Evolutionary conservation across 2,888 invertebrate genomes (phyloP).

Genomic region (Drosophila mettleri): DNA sequence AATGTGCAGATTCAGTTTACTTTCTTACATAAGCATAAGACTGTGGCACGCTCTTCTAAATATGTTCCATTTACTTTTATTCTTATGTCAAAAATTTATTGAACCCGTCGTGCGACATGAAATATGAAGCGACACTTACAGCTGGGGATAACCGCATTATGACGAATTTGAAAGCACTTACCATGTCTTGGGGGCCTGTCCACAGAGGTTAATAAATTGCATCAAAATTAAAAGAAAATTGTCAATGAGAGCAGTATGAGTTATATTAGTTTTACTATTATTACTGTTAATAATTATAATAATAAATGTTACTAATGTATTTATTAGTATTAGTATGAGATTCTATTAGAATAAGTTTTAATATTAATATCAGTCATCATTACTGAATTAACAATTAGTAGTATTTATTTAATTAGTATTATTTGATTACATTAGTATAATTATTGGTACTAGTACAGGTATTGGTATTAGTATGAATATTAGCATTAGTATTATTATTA

Average conservation of each 20-base stretch:
- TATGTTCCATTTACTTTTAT: conserved; percentile 12
- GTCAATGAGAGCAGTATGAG: too few relatives aligned
- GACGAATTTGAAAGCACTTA: conserved; percentile 64
- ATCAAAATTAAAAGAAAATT: not conserved
- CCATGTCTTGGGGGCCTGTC: not conserved
- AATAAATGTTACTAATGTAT: too few relatives aligned
- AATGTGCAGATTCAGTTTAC: conserved; percentile 17
- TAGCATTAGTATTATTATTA: not conserved
- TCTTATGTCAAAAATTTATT: conserved; percentile 29
- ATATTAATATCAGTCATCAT: not conserved
- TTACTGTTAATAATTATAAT: too few relatives aligned
- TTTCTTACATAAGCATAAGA: conserved; percentile 45
- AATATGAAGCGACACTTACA: conserved; percentile 48
- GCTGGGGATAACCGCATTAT: conserved; percentile 59
- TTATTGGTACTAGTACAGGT: not conserved
- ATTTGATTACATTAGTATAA: not conserved
- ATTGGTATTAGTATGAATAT: not conserved
- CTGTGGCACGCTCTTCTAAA: conserved; percentile 38
- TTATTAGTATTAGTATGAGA: too few relatives aligned
- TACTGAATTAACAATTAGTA: not conserved
- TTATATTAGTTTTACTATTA: too few relatives aligned
- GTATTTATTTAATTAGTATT: not conserved
- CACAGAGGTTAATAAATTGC: not conserved
- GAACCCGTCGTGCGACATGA: conserved; percentile 29
- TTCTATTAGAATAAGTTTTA: not conserved